Percentiles rank a stretch among this genome's conserved stretches.
Conservation (phyloP, 1,140 invertebrate species). For the Lucilia cuprina region DNA sequence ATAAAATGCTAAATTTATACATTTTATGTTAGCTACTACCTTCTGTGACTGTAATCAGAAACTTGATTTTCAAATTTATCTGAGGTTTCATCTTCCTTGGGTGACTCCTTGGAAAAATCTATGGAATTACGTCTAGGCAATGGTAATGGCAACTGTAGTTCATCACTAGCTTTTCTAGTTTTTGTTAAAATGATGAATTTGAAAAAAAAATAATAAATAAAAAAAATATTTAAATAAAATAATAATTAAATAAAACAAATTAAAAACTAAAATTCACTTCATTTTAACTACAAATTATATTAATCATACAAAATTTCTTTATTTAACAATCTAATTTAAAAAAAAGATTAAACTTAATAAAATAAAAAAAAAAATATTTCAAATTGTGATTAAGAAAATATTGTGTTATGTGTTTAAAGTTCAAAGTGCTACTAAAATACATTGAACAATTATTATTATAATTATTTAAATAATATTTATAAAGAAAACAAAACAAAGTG, state of each 20-base stretch:
- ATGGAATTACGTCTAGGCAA: conserved; percentile 66
- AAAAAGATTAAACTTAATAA: not conserved
- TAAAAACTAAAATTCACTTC: not conserved
- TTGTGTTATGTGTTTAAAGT: too few relatives aligned
- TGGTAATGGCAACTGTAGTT: conserved; percentile 61
- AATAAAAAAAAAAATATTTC: not conserved
- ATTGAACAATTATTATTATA: conserved; percentile 33
- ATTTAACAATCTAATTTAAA: not conserved
- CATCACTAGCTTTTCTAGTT: conserved; percentile 60
- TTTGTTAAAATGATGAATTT: not conserved
- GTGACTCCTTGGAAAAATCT: conserved; percentile 64
- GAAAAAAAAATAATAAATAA: not conserved
- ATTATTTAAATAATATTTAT: too few relatives aligned
- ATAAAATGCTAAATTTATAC: too few relatives aligned
- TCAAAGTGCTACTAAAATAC: conserved; percentile 47
- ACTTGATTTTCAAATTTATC: conserved; percentile 68
- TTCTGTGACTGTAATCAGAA: conserved; percentile 71
- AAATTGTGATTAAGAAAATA: not conserved
- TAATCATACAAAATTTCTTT: too few relatives aligned
- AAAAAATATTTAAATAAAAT: not conserved
- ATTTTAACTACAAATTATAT: too few relatives aligned
- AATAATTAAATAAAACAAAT: not conserved
- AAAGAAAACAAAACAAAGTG: too few relatives aligned
- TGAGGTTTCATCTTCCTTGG: conserved; percentile 45
- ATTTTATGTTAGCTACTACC: conserved; percentile 53